Evolutionary conservation across 2,888 invertebrate species (phyloP).

Genomic region (Caenorhabditis drosophilae): DNA sequence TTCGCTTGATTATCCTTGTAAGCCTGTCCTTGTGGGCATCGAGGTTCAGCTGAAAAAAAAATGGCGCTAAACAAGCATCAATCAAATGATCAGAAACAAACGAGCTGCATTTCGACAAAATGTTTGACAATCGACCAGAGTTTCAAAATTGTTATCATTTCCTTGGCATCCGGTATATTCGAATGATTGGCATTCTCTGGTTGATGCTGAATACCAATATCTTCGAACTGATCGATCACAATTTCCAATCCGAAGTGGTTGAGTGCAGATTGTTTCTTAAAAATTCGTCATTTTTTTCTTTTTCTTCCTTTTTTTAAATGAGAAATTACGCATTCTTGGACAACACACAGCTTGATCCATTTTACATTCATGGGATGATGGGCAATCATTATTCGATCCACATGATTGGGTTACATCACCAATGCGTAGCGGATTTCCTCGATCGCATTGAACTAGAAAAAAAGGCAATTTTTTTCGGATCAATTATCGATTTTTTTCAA

Average conservation of each 20-base stretch:
- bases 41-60: conserved; percentile 49
- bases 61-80: too few relatives aligned
- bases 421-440: conserved; percentile 55
- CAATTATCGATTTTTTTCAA: conserved; percentile 1
- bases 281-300: too few relatives aligned
- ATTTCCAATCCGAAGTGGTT: conserved; percentile 59
- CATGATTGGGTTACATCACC: conserved; percentile 58
- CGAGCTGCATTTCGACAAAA: conserved; percentile 59
- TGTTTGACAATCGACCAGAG: conserved; percentile 56
- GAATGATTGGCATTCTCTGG: conserved; percentile 60
- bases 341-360: conserved; percentile 61
- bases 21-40: conserved; percentile 57
- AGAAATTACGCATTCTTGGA: conserved; percentile 57
- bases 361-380: conserved; percentile 60
- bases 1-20: conserved; percentile 56
- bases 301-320: too few relatives aligned
- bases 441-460: conserved; percentile 56
- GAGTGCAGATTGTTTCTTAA: conserved; percentile 61
- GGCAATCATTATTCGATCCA: conserved; percentile 53
- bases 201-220: conserved; percentile 57
- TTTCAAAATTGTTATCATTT: conserved; percentile 64
- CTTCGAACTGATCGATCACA: conserved; percentile 55
- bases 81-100: conserved; percentile 20
- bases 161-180: conserved; percentile 63
- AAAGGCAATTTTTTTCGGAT: not conserved